Evolutionary conservation across 2,113 vertebrate genomes (phyloP).

Genomic region (Etheostoma spectabile): DNA sequence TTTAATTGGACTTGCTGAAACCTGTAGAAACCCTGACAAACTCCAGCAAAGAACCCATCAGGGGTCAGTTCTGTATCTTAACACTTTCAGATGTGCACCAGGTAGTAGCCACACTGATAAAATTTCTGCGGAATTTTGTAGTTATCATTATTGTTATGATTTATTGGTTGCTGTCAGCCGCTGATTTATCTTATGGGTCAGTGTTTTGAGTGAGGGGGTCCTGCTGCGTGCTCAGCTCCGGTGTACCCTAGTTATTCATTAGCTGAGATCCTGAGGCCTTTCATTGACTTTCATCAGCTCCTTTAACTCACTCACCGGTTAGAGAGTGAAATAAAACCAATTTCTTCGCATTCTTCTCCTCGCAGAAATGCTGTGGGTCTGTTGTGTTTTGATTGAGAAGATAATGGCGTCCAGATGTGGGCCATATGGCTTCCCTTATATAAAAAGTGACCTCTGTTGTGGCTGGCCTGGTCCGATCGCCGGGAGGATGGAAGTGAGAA

Average conservation of each 20-base stretch:
- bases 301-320: not conserved
- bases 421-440: conserved; percentile 10
- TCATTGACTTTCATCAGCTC: conserved; percentile 19
- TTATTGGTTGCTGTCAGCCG: too few species aligned
- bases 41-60: not conserved
- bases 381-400: conserved; percentile 54
- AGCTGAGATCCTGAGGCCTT: conserved; percentile 31
- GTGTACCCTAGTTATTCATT: not conserved
- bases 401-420: conserved; percentile 69
- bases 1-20: too few species aligned
- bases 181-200: not conserved
- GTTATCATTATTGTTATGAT: not conserved
- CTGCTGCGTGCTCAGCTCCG: not conserved
- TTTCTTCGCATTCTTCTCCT: conserved; percentile 30
- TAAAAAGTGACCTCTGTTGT: conserved; percentile 30
- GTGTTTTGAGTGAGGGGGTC: not conserved
- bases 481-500: not conserved
- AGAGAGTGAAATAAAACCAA: conserved; percentile 17
- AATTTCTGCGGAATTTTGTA: too few species aligned
- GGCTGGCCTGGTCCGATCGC: not conserved
- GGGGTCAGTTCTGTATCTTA: not conserved
- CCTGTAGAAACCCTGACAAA: not conserved
- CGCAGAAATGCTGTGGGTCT: conserved; percentile 39
- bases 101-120: too few species aligned
- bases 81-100: too few species aligned